Percentiles rank a stretch among this genome's conserved stretches.
Evolutionary conservation across 2,113 vertebrate genomes (phyloP).

Genomic region (Atlantisia rogersi): DNA sequence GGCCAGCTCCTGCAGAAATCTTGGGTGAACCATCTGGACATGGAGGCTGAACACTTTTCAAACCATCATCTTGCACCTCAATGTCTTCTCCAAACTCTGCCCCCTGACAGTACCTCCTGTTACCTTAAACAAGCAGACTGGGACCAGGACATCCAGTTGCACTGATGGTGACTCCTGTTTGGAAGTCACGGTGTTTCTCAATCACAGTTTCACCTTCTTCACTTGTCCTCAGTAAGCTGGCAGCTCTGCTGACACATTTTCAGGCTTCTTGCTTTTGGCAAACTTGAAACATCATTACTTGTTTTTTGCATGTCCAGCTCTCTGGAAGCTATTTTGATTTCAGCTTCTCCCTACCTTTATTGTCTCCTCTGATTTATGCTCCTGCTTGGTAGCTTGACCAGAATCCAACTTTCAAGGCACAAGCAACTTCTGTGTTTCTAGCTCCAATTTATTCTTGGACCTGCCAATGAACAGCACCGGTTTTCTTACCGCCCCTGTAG

Average conservation of each 20-base stretch:
- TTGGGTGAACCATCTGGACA: neutral
- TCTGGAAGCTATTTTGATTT: conserved; percentile 1
- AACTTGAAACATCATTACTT: neutral
- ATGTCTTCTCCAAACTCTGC: neutral
- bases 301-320: neutral
- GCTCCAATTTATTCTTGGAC: neutral
- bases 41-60: neutral
- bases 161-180: neutral
- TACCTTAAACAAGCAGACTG: neutral
- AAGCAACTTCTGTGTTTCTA: neutral
- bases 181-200: neutral
- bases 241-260: conserved; percentile 9
- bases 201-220: neutral
- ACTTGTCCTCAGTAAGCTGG: neutral
- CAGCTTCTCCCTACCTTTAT: neutral
- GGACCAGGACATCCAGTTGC: neutral
- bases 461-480: neutral
- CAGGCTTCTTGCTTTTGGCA: conserved; percentile 21
- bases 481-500: neutral
- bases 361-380: conserved; percentile 11
- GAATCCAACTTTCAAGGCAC: neutral
- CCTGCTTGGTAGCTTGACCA: neutral
- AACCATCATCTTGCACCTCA: neutral
- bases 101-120: neutral
- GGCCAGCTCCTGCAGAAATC: neutral